Evolutionary conservation across 2,888 invertebrate species (phyloP), one percentile per base, ranked within the genome.

Genomic region (Hypselothyrea guttata): DNA sequence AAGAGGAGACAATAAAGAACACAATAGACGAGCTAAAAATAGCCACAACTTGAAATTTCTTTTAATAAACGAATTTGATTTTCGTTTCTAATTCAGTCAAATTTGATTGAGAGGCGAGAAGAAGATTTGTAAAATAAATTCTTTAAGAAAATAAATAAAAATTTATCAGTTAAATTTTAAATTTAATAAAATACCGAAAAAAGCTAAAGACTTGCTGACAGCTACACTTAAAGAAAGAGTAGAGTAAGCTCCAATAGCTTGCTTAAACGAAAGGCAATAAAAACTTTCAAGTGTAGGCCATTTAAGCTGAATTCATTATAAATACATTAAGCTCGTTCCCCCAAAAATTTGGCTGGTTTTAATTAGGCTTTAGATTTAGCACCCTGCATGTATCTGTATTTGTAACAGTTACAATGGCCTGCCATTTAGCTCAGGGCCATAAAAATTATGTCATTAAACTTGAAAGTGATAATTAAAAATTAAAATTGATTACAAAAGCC

Each of bases 401-500:
- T 30, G 38, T 33, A 11, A 9, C 4, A 15, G 13, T 33, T 49
- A 54, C 68, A 59, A 65, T 63, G 60, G 46, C 54, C 15, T 53
- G 54, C 61, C 61, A 77, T 81, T 74, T 77, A 77, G 71, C 71
- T 72, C 75, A 75, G 33, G 84, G 84, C 76, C 84, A 71, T 67
- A 65, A 55, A 79, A 79, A 73, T 67, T 58, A 56, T 75, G 84
- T 71, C 81, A 76, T 79, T 66, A 76, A 78, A 83, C 77, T 79
- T 83, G 81, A 78, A 83, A 83, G 77, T 73, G 84, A 69, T 78
- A 78, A 78, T 78, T 78, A 79, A 79, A 83, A 83, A 83, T 78
- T 79, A 71, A 78, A 78, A 78, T 78, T 78, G 81, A 78, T 83
- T 69, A 57, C 56, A 48, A 22, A 35, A 51, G 37, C 55, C 55